Evolutionary conservation across 2,797 vertebrate genomes (phyloP).

Genomic region (Betta splendens): DNA sequence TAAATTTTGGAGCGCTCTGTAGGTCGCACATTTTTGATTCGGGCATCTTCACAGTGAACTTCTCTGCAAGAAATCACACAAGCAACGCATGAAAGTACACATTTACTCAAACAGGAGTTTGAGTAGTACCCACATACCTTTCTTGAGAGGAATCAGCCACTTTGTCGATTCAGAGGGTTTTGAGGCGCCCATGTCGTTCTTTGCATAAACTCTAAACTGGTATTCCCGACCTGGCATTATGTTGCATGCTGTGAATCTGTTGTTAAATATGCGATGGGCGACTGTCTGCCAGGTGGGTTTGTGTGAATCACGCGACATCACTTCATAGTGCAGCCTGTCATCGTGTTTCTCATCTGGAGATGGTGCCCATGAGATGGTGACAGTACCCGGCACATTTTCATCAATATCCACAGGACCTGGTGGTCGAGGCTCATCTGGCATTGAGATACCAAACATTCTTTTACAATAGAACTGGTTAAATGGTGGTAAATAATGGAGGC

Average conservation of each 20-base stretch:
- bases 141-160: constrained; percentile 83
- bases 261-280: constrained; percentile 89
- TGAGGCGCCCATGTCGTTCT: constrained; percentile 88
- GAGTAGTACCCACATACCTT: constrained; percentile 75
- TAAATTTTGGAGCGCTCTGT: constrained; percentile 83
- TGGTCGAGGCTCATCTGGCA: constrained; percentile 86
- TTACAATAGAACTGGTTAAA: background rate
- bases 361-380: constrained; percentile 88
- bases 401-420: constrained; percentile 86
- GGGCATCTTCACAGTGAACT: constrained; percentile 72
- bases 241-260: constrained; percentile 87
- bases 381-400: constrained; percentile 87
- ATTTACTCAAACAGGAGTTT: background rate
- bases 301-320: constrained; percentile 84
- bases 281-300: constrained; percentile 82
- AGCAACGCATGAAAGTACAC: background rate
- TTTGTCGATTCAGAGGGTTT: constrained; percentile 85
- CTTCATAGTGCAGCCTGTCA: constrained; percentile 84
- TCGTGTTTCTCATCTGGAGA: constrained; percentile 89
- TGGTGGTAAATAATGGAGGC: background rate
- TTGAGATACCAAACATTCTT: constrained; percentile 23
- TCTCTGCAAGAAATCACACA: constrained; percentile 75
- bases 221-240: constrained; percentile 89
- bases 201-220: constrained; percentile 90
- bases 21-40: constrained; percentile 77